Conservation (phyloP, 2,797 vertebrate species). For the Astyanax mexicanus region DNA sequence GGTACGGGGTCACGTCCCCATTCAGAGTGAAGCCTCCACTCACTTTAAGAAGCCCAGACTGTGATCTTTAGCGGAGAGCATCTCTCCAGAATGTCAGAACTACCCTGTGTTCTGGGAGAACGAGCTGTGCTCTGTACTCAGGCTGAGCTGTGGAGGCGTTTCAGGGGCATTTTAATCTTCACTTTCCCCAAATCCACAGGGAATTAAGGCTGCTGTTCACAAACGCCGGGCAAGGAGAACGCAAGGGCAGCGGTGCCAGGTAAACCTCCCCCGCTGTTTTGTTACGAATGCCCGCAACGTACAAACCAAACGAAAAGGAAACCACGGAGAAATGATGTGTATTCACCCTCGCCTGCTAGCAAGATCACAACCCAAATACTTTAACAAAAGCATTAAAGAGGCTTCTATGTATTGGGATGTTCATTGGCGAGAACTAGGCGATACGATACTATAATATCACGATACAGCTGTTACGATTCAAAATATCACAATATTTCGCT, state of each 20-base stretch:
- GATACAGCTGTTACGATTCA: too few relatives aligned
- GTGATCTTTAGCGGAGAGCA: conserved; percentile 4
- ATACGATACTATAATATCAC: too few relatives aligned
- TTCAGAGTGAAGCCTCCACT: conserved; percentile 27
- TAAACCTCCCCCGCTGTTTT: conserved; percentile 31
- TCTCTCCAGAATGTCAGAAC: conserved; percentile 47
- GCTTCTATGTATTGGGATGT: too few relatives aligned
- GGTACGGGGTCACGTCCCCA: conserved; percentile 14
- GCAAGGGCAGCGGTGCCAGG: conserved; percentile 55
- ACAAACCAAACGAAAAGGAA: not conserved
- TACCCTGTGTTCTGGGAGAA: conserved; percentile 48
- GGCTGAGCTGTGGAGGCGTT: conserved; percentile 32
- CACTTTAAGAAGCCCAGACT: conserved; percentile 35
- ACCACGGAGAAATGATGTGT: not conserved
- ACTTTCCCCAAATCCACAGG: conserved; percentile 59
- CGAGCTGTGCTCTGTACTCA: conserved; percentile 44
- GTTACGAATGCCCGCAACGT: conserved; percentile 18
- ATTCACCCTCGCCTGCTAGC: not conserved
- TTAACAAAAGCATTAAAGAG: not conserved
- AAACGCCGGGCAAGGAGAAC: conserved; percentile 56
- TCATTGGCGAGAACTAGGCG: too few relatives aligned
- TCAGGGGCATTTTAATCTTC: conserved; percentile 58
- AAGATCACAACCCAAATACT: not conserved
- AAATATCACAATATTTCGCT: too few relatives aligned
- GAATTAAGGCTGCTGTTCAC: conserved; percentile 55